These are phyloP conservation scores for Leptinotarsa juncta DNA, from an alignment of 2,888 invertebrate species.

Conservation along the genomic window DNA sequence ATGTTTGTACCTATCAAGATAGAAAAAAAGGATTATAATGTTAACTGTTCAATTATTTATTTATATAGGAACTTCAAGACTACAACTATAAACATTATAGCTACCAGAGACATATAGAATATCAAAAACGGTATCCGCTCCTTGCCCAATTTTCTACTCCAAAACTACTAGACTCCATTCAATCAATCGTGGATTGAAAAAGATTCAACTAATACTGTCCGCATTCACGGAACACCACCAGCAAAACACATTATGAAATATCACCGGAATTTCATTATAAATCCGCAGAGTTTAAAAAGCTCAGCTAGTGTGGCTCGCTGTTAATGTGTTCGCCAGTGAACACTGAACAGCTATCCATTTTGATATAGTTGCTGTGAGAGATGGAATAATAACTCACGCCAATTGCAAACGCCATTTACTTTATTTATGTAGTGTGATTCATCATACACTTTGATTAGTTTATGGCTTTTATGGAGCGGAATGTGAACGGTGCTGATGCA, in stretches of 20 bases:
- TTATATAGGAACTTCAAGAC: too few species aligned
- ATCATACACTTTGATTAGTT: conserved; percentile 68
- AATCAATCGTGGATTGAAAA: conserved; percentile 21
- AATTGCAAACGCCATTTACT: conserved; percentile 68
- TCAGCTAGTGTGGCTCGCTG: conserved; percentile 55
- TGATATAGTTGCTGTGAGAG: conserved; percentile 66
- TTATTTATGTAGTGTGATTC: conserved; percentile 68
- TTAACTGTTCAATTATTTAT: too few species aligned
- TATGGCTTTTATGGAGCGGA: conserved; percentile 67
- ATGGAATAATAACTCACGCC: conserved; percentile 68
- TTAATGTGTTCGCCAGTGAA: conserved; percentile 56
- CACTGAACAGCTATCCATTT: conserved; percentile 61
- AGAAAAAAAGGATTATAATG: too few species aligned
- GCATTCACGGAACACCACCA: conserved; percentile 31
- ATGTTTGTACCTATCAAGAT: too few species aligned
- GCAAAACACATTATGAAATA: conserved; percentile 53
- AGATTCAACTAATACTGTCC: conserved; percentile 27
- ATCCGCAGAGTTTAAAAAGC: conserved; percentile 59
- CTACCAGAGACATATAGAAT: too few species aligned
- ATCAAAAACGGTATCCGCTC: too few species aligned
- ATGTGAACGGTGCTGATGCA: conserved; percentile 63
- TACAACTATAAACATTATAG: too few species aligned
- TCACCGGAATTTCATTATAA: conserved; percentile 62
- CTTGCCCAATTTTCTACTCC: neutral
- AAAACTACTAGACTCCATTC: conserved; percentile 10